Conservation (phyloP, 2,113 vertebrate genomes). For the Hucho hucho region DNA sequence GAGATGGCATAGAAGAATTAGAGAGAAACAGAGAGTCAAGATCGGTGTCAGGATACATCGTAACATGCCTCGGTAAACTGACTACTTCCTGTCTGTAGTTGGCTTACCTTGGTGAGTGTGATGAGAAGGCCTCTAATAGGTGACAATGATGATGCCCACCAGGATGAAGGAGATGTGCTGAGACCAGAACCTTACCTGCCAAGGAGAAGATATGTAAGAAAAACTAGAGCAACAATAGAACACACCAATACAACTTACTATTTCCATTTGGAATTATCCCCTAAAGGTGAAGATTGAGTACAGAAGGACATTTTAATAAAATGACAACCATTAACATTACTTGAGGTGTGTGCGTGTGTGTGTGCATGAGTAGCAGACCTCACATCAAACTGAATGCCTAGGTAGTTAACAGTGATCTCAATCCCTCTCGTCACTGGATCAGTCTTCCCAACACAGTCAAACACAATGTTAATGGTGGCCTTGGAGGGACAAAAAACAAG, state of each 20-base stretch:
- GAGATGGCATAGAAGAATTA: slow-evolving; percentile 99
- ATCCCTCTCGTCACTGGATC: slow-evolving; percentile 98
- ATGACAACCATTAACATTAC: slow-evolving; percentile 36
- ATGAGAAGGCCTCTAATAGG: slow-evolving; percentile 93
- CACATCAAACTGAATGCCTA: slow-evolving; percentile 98
- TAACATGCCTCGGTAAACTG: not conserved
- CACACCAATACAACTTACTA: not conserved
- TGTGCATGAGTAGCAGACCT: slow-evolving; percentile 48
- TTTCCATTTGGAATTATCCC: too few species aligned
- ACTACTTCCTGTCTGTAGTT: too few species aligned
- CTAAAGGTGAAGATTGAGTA: slow-evolving; percentile 7
- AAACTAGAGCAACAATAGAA: not conserved
- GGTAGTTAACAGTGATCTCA: slow-evolving; percentile 98
- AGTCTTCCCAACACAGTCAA: slow-evolving; percentile 96
- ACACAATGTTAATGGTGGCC: slow-evolving; percentile 99
- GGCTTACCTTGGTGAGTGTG: slow-evolving; percentile 93
- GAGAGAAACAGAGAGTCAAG: slow-evolving; percentile 4
- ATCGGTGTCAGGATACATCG: too few species aligned
- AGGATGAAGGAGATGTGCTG: slow-evolving; percentile 98
- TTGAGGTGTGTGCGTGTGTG: slow-evolving; percentile 12
- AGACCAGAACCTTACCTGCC: slow-evolving; percentile 98
- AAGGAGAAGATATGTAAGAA: slow-evolving; percentile 24
- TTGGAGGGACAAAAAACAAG: slow-evolving; percentile 52
- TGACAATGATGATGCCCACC: slow-evolving; percentile 98
- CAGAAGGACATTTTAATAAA: slow-evolving; percentile 21